phyloP scores from a whole-genome alignment of 2,888 invertebrate species.

The Lasioglossum figueresi region DNA sequence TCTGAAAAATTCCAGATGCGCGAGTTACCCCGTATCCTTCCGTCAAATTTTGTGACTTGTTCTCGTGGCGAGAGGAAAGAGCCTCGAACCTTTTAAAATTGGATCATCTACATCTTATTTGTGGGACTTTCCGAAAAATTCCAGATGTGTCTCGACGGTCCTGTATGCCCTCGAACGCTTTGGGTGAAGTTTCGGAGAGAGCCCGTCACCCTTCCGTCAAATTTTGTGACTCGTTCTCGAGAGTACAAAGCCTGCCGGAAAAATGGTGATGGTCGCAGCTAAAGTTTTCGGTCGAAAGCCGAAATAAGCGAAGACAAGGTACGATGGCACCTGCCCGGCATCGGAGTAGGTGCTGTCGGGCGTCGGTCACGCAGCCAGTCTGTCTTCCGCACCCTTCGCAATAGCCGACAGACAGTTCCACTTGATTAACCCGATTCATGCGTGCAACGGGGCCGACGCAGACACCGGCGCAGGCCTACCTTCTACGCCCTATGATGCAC shows the following conservation, averaged over 20 bases:
- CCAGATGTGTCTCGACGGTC: no score
- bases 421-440: constrained; percentile 81
- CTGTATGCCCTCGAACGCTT: no score
- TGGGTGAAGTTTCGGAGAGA: no score
- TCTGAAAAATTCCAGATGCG: no score
- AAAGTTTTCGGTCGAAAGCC: neutral
- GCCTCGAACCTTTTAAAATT: no score
- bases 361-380: constrained; percentile 68
- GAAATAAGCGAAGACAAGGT: constrained; percentile 26
- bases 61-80: no score
- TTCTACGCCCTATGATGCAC: constrained; percentile 57
- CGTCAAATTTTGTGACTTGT: no score
- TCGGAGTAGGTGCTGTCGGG: constrained; percentile 63
- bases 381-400: constrained; percentile 69
- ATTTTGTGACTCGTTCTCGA: neutral
- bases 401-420: constrained; percentile 78
- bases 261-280: neutral
- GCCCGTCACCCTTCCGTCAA: neutral
- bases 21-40: no score
- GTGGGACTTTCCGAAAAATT: no score
- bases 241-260: neutral
- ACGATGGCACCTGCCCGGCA: constrained; percentile 75
- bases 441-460: constrained; percentile 72
- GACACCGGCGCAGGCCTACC: constrained; percentile 29
- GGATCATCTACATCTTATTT: no score